A percentile compares a stretch with the other conserved stretches of the same genome.
Evolutionary conservation across 1,140 invertebrate species (phyloP).

Genomic region (Cyclina sinensis): DNA sequence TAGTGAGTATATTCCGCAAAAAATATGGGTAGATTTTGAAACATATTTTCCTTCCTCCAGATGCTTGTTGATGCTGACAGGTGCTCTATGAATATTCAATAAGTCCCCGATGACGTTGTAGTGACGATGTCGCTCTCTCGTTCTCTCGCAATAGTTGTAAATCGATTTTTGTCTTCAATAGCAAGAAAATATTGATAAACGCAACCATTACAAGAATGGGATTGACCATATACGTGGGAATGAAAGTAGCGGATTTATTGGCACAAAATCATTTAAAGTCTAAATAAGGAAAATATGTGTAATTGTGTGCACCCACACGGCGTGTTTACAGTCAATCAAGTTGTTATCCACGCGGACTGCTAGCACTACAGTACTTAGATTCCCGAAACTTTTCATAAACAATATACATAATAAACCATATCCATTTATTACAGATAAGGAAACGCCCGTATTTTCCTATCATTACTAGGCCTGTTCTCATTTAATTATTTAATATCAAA

Average conservation of each 20-base stretch:
- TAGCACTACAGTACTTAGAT: no score
- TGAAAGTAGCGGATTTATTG: conserved; percentile 20
- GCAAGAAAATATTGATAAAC: conserved; percentile 51
- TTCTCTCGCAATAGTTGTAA: conserved; percentile 27
- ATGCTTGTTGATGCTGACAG: conserved; percentile 66
- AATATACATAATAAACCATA: no score
- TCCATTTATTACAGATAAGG: no score
- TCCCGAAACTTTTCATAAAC: no score
- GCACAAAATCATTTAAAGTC: conserved; percentile 29
- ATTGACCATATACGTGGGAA: conserved; percentile 51
- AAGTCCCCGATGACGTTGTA: conserved; percentile 49
- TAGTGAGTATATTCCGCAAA: neutral
- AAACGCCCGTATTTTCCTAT: no score
- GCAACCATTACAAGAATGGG: neutral
- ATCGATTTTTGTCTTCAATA: conserved; percentile 46
- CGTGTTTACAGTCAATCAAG: no score
- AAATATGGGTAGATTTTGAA: conserved; percentile 35
- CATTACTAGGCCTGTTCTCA: no score
- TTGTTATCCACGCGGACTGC: no score
- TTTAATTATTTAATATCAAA: no score
- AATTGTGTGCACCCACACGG: no score
- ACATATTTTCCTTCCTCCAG: conserved; percentile 51
- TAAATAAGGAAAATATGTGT: neutral
- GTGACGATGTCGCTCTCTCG: conserved; percentile 53
- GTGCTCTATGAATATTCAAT: conserved; percentile 69